Evolutionary conservation across 2,888 invertebrate species (phyloP).

Genomic region (Loripinus fragilis): DNA sequence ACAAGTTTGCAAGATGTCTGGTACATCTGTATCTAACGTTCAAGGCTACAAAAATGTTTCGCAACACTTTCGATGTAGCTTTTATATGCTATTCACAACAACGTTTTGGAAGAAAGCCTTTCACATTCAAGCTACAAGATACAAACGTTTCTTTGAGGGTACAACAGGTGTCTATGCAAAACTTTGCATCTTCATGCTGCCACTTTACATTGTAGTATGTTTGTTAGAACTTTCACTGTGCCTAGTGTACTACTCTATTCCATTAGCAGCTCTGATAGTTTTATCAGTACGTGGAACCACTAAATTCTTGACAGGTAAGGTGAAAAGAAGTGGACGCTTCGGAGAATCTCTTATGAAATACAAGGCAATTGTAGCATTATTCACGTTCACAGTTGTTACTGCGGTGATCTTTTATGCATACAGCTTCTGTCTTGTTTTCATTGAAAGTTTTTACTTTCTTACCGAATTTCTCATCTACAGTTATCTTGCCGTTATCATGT

Average conservation of each 20-base stretch:
- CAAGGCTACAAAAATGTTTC: not conserved
- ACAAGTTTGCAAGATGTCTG: not conserved
- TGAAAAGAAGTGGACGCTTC: not conserved
- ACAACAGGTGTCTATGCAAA: not conserved
- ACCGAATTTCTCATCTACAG: constrained; percentile 33
- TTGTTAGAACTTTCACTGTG: constrained; percentile 11
- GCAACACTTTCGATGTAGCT: not conserved
- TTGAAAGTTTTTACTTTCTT: constrained; percentile 36
- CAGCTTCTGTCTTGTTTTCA: constrained; percentile 26
- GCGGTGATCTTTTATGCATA: constrained; percentile 2
- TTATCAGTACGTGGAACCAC: not conserved
- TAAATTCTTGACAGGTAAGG: not conserved
- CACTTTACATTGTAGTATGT: constrained; percentile 26
- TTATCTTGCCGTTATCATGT: constrained; percentile 36
- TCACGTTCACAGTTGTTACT: not conserved
- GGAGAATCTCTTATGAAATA: not conserved
- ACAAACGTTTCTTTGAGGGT: not conserved
- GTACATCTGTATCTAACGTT: not conserved
- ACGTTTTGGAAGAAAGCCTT: not conserved
- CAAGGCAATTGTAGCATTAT: not conserved
- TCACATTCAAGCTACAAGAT: not conserved
- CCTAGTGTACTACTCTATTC: constrained; percentile 31
- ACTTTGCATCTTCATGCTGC: not conserved
- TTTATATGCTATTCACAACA: not conserved
- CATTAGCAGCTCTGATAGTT: not conserved